Evolutionary conservation across 2,797 vertebrate species (phyloP).

Genomic region (Cyclura pinguis): DNA sequence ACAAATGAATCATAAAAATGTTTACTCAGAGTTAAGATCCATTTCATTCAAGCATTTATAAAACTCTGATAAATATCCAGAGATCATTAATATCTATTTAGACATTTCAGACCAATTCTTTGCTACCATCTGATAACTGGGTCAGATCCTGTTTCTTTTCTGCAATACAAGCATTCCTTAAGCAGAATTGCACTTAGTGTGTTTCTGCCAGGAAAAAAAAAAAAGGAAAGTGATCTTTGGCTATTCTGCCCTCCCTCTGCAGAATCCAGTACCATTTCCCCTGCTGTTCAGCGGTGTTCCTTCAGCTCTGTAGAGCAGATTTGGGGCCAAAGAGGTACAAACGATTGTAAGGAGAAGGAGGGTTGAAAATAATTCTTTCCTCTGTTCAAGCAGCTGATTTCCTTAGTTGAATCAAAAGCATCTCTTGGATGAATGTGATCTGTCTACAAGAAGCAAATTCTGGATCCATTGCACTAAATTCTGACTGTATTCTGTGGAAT

Average conservation of each 20-base stretch:
- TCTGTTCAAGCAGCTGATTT: not conserved
- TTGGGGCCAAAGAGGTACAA: not conserved
- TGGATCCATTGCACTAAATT: not conserved
- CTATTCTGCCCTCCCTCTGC: not conserved
- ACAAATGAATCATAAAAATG: not conserved
- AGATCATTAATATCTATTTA: not conserved
- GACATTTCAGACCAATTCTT: not conserved
- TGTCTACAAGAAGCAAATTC: not conserved
- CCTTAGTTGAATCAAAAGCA: not conserved
- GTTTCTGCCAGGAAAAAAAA: too few species aligned
- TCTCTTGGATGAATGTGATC: not conserved
- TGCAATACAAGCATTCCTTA: not conserved
- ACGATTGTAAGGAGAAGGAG: not conserved
- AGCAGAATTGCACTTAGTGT: not conserved
- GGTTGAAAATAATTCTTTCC: not conserved
- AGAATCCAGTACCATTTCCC: not conserved
- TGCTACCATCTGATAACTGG: not conserved
- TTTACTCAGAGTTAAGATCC: not conserved
- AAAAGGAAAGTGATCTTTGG: not conserved
- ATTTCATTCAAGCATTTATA: not conserved
- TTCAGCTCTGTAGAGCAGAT: not conserved
- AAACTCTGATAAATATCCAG: not conserved
- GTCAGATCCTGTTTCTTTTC: not conserved
- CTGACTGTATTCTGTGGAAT: not conserved
- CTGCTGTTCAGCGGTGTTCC: not conserved